These are phyloP conservation scores for Smithornis capensis DNA, from an alignment of 2,113 vertebrate genomes.

Conservation along the genomic window DNA sequence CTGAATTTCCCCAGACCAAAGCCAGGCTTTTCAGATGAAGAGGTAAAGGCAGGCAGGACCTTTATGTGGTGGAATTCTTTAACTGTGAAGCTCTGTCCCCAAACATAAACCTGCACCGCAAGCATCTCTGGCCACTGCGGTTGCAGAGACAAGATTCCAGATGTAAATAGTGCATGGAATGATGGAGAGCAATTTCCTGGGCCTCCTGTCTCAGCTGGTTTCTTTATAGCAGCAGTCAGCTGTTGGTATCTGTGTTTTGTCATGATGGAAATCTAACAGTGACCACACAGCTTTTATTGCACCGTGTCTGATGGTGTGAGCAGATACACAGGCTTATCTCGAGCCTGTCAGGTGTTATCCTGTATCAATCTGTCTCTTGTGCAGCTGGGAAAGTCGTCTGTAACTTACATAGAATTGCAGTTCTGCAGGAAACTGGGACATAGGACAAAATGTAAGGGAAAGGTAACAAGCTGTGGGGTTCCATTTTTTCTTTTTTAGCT, in stretches of 20 bases:
- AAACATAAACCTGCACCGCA: not conserved
- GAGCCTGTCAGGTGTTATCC: not conserved
- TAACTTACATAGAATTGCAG: not conserved
- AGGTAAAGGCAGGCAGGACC: not conserved
- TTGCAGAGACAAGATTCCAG: not conserved
- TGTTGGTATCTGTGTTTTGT: not conserved
- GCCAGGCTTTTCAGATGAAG: not conserved
- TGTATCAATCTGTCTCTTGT: not conserved
- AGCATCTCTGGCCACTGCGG: accelerated
- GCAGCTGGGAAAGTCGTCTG: not conserved
- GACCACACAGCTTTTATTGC: not conserved
- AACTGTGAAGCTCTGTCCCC: not conserved
- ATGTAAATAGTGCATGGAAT: not conserved
- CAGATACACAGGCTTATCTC: not conserved
- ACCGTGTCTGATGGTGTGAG: not conserved
- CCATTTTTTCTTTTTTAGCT: accelerated
- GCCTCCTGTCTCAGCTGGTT: not conserved
- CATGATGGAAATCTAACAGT: not conserved
- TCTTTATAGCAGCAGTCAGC: not conserved
- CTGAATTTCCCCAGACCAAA: not conserved
- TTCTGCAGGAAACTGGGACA: not conserved
- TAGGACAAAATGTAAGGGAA: not conserved
- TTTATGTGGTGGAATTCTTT: not conserved
- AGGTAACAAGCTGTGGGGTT: not conserved
- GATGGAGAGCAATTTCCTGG: not conserved